A percentile compares a stretch with the other conserved stretches of the same genome.
These are phyloP conservation scores for Mormyrus iriodes DNA, from an alignment of 2,113 vertebrate species.

Conservation along the genomic window DNA sequence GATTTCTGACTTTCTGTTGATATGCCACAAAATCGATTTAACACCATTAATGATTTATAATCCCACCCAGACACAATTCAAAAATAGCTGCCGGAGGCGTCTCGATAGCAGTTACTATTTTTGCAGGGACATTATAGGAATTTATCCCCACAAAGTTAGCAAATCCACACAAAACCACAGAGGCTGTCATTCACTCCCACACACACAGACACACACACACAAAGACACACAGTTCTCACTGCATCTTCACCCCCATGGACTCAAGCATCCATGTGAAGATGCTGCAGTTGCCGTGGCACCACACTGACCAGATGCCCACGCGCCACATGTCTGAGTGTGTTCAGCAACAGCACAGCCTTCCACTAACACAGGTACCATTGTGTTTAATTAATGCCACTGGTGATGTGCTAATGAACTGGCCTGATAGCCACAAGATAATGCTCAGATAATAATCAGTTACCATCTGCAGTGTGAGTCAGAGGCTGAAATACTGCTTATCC, in stretches of 20 bases:
- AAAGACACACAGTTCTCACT: not conserved
- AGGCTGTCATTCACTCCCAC: not conserved
- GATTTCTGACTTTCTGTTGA: not conserved
- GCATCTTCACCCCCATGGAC: not conserved
- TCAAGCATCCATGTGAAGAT: not conserved
- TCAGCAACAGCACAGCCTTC: not conserved
- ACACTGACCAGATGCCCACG: not conserved
- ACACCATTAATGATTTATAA: not conserved
- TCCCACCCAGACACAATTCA: not conserved
- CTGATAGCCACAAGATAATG: not conserved
- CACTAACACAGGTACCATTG: not conserved
- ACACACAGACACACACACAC: not conserved
- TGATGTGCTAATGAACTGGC: not conserved
- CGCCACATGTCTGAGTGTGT: not conserved
- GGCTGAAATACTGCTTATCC: not conserved
- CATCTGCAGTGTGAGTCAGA: not conserved
- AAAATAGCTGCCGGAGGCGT: not conserved
- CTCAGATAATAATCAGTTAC: not conserved
- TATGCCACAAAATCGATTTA: not conserved
- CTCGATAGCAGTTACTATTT: not conserved
- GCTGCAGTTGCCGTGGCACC: not conserved
- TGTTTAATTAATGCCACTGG: not conserved
- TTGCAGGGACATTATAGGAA: not conserved
- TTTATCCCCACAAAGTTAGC: not conserved
- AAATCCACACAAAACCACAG: not conserved